Percentiles rank a stretch among this genome's conserved stretches.
Evolutionary conservation across 2,797 vertebrate genomes (phyloP).

Genomic region (Melanotaenia trifasciata): DNA sequence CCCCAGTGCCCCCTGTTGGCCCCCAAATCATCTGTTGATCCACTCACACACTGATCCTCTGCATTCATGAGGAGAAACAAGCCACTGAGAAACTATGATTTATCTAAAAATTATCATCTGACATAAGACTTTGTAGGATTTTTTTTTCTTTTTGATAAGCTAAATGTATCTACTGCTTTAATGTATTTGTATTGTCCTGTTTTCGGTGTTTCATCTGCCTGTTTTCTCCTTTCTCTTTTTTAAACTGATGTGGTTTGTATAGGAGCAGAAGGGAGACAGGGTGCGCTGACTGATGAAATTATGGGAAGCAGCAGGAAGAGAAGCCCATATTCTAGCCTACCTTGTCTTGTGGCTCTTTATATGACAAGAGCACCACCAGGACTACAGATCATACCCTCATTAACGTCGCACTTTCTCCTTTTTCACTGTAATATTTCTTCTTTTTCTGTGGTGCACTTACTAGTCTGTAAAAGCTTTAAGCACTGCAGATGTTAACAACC

Average conservation of each 20-base stretch:
- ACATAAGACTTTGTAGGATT: neutral
- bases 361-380: slow-evolving; percentile 42
- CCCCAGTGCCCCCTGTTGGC: slow-evolving; percentile 86
- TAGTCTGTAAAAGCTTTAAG: slow-evolving; percentile 67
- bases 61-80: slow-evolving; percentile 40
- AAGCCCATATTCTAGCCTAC: slow-evolving; percentile 34
- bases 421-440: slow-evolving; percentile 47
- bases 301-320: slow-evolving; percentile 54
- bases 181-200: neutral
- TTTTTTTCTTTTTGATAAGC: neutral
- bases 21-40: slow-evolving; percentile 79
- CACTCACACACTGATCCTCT: slow-evolving; percentile 56
- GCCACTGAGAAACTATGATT: slow-evolving; percentile 17
- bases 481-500: slow-evolving; percentile 53
- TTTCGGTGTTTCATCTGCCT: neutral
- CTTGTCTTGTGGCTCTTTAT: slow-evolving; percentile 29
- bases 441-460: slow-evolving; percentile 44
- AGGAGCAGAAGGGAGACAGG: slow-evolving; percentile 36
- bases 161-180: neutral
- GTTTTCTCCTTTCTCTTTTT: slow-evolving; percentile 4
- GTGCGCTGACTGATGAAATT: slow-evolving; percentile 59
- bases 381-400: slow-evolving; percentile 72
- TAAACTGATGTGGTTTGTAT: slow-evolving; percentile 28
- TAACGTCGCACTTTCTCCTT: slow-evolving; percentile 66
- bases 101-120: neutral